A percentile compares a stretch with the other conserved stretches of the same genome.
Conservation (phyloP, 2,888 invertebrate species). For the Volucella zonaria region DNA sequence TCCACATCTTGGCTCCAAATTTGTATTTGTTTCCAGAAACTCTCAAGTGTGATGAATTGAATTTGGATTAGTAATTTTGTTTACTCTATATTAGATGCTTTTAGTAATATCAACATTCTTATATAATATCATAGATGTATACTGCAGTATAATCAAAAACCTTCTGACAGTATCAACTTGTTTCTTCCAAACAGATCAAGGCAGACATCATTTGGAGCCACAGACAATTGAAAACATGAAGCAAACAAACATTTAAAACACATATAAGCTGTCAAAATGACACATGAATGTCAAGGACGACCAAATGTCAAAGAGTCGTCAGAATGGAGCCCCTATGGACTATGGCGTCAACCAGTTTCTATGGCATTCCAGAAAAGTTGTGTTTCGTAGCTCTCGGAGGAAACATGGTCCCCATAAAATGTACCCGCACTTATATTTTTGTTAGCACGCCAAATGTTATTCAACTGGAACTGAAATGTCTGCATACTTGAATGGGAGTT, state of each 20-base stretch:
- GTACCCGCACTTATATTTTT: neutral
- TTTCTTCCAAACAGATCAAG: neutral
- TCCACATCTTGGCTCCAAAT: no score
- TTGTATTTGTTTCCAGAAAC: no score
- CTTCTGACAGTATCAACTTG: no score
- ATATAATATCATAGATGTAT: no score
- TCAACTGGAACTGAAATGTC: neutral
- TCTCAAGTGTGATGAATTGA: no score
- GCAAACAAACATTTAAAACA: conserved; percentile 12
- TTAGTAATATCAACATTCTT: no score
- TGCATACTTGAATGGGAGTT: neutral
- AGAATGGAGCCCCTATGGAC: conserved; percentile 6
- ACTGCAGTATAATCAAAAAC: no score
- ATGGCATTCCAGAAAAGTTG: neutral
- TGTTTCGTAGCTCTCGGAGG: neutral
- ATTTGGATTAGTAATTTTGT: no score
- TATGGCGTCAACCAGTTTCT: neutral
- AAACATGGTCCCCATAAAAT: neutral
- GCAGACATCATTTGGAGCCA: conserved; percentile 27
- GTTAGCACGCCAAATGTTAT: no score
- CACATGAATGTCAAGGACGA: conserved; percentile 57
- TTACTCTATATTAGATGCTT: no score
- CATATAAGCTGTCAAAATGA: conserved; percentile 30
- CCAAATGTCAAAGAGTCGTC: conserved; percentile 28
- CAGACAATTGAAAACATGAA: conserved; percentile 20